Conservation (phyloP, 2,888 invertebrate species). For the Zygothrica quintamaculata region DNA sequence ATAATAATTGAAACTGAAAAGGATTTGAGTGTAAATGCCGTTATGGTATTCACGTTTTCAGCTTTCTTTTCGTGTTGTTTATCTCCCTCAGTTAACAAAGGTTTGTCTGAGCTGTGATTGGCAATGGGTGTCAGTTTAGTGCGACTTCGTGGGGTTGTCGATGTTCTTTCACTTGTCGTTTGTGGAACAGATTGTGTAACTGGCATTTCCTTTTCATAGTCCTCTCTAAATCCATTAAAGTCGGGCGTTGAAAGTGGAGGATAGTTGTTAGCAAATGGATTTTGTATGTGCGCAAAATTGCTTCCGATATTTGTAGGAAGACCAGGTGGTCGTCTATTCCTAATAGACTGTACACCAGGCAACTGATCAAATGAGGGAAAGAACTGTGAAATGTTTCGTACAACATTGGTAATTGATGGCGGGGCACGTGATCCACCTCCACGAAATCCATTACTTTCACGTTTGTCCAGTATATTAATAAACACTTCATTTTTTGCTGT, state of each 20-base stretch:
- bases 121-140: slow-evolving; percentile 80
- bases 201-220: slow-evolving; percentile 23
- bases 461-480: slow-evolving; percentile 86
- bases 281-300: slow-evolving; percentile 44
- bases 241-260: slow-evolving; percentile 37
- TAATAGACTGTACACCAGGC: slow-evolving; percentile 83
- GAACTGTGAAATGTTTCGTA: slow-evolving; percentile 81
- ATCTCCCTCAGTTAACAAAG: background rate
- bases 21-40: slow-evolving; percentile 85
- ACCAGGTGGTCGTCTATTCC: slow-evolving; percentile 73
- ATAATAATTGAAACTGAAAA: slow-evolving; percentile 88
- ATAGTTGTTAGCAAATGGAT: slow-evolving; percentile 83
- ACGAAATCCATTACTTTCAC: slow-evolving; percentile 58
- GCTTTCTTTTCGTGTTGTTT: background rate
- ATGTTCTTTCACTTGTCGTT: slow-evolving; percentile 18
- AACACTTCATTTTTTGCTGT: slow-evolving; percentile 89
- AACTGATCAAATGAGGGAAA: slow-evolving; percentile 83
- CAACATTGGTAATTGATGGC: slow-evolving; percentile 81
- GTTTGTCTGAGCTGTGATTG: slow-evolving; percentile 40
- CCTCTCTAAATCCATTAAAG: background rate
- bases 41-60: slow-evolving; percentile 26
- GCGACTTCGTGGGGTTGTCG: slow-evolving; percentile 64
- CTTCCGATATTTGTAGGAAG: slow-evolving; percentile 58
- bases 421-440: slow-evolving; percentile 73
- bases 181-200: slow-evolving; percentile 13